A percentile compares a stretch with the other conserved stretches of the same genome.
Conservation (phyloP, 2,113 vertebrate species). For the Hippocampus barbouri region DNA sequence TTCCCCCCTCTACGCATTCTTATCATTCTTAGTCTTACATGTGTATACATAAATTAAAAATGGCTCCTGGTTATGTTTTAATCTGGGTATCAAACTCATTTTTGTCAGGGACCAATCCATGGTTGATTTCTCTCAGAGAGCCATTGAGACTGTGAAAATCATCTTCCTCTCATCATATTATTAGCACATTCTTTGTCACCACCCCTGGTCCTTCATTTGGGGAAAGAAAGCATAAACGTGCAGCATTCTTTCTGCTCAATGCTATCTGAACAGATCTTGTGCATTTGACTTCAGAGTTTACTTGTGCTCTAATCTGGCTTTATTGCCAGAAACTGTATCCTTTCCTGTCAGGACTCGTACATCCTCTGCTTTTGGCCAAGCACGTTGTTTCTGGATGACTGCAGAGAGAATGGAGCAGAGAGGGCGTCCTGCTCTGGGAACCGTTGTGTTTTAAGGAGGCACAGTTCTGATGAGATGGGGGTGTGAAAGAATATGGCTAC, state of each 20-base stretch:
- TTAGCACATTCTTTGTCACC: no score
- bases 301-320: not conserved
- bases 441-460: conserved; percentile 32
- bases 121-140: not conserved
- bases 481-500: conserved; percentile 20
- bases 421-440: conserved; percentile 44
- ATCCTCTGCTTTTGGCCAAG: not conserved
- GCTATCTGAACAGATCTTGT: not conserved
- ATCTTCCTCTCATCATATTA: not conserved
- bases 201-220: no score
- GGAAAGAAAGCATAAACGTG: no score
- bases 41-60: no score
- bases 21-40: not conserved
- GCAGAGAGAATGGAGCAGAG: conserved; percentile 51
- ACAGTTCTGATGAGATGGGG: conserved; percentile 41
- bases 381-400: conserved; percentile 46
- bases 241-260: no score
- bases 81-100: no score
- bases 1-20: not conserved
- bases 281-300: not conserved
- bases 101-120: not conserved
- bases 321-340: not conserved
- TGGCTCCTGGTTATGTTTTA: no score
- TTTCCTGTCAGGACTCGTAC: conserved; percentile 3
- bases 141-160: not conserved